Base-by-base conservation (phyloP, 2,113 vertebrate species). In the Petrocephalus microphthalmus region DNA sequence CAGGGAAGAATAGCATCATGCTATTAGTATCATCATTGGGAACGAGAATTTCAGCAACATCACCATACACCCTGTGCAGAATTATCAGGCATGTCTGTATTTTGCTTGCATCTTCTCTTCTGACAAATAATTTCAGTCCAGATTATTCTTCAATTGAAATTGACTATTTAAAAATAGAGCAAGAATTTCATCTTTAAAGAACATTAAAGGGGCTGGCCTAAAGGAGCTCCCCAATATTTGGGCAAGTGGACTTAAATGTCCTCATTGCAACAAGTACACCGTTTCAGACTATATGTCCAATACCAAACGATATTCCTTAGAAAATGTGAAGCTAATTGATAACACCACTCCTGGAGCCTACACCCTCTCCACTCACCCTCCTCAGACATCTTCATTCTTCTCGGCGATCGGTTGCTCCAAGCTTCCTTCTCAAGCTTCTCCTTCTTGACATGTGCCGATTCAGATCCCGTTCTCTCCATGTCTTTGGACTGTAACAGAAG, bases 401-500 rank as follows among this genome's bases (percentile, higher is more conserved):
- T 37, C 13, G 15, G 56, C 45, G 85, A 54, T n/a, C 20, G 11
- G 19, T 42, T 60, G 78, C n/a, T 57, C 47, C 74, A 20, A 0
- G 8, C 10, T 13, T 84, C 87, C 74, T 88, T 78, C 3, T 71
- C 29, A 52, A 47, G 78, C 52, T 53, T 57, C 54, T 88, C 87
- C 42, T 83, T 78, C 37, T 88, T 88, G 6, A 88, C 53, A 29
- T 4, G 78, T 83, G 78, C 5, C 4, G 87, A 60, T 49, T 88
- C 78, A 1, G 42, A 17, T 4, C 33, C 20, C 8, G 17, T 49
- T 25, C 45, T 53, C 78, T 88, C 78, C 33, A 45, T 7, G 11
- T 60, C 78, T 25, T 13, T 37, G 0, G 53, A 37, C 87, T 88
- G 87, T 22, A 88, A 88, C 71, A 88, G 74, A 83, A 52, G 7